phyloP scores from a whole-genome alignment of 2,888 invertebrate species.

The Drosophila lutescens region DNA sequence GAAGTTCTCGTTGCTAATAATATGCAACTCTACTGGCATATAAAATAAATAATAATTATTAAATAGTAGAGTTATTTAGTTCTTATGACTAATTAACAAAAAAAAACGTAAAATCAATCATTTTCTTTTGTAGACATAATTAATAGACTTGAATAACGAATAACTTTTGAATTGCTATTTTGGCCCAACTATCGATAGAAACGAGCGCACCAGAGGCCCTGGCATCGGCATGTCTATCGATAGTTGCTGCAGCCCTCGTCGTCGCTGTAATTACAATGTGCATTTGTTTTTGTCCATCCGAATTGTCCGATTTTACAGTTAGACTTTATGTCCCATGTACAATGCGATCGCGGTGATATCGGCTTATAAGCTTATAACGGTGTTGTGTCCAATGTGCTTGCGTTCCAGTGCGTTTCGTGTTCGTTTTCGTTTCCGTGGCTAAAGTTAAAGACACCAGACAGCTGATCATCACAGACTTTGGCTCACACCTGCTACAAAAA shows the following conservation, averaged over 20 bases:
- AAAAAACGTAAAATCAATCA: too few species aligned
- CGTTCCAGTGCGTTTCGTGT: slow-evolving; percentile 38
- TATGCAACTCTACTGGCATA: too few species aligned
- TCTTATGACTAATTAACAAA: too few species aligned
- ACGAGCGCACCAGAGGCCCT: slow-evolving; percentile 5
- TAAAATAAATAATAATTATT: too few species aligned
- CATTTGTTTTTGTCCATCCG: slow-evolving; percentile 67
- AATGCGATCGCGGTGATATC: slow-evolving; percentile 34
- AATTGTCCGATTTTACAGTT: slow-evolving; percentile 46
- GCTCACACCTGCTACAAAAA: slow-evolving; percentile 70
- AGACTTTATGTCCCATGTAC: slow-evolving; percentile 26
- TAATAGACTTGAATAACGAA: too few species aligned
- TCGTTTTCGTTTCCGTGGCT: slow-evolving; percentile 19
- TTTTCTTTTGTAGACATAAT: too few species aligned
- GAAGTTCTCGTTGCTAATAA: too few species aligned
- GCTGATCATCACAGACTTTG: slow-evolving; percentile 41
- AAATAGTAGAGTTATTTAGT: too few species aligned
- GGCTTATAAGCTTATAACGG: slow-evolving; percentile 28
- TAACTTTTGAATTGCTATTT: too few species aligned
- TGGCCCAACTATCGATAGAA: too few species aligned
- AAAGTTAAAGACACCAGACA: slow-evolving; percentile 29
- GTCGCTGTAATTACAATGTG: slow-evolving; percentile 56
- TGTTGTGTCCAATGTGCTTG: slow-evolving; percentile 20
- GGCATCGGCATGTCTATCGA: slow-evolving; percentile 12
- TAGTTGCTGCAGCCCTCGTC: slow-evolving; percentile 55